Conservation (phyloP, 2,888 invertebrate genomes). For the Strigamia maritima region DNA sequence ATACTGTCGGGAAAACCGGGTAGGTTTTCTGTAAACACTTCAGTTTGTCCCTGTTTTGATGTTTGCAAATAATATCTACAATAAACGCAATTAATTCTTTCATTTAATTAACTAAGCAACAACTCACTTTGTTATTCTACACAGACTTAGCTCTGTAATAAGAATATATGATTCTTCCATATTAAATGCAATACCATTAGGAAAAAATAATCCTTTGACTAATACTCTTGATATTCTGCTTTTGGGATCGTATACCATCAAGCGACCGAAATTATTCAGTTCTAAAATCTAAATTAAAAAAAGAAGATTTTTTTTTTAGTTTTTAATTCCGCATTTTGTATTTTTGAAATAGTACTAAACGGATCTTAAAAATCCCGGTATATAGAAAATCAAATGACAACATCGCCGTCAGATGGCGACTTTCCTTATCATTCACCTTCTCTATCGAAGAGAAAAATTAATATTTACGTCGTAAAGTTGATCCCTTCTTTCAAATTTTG, state of each 20-base stretch:
- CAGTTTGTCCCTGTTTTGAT: constrained; percentile 45
- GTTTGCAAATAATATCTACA: constrained; percentile 46
- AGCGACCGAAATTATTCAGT: constrained; percentile 46
- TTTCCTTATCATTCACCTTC: constrained; percentile 11
- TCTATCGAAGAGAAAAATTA: neutral
- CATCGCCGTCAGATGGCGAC: neutral
- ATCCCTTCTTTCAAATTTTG: constrained; percentile 37
- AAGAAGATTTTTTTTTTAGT: neutral
- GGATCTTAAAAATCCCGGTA: neutral
- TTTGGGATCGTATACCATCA: constrained; percentile 45
- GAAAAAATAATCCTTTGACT: constrained; percentile 46
- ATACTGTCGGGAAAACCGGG: constrained; percentile 49
- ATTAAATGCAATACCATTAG: constrained; percentile 47
- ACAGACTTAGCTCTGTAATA: constrained; percentile 47
- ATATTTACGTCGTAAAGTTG: constrained; percentile 39
- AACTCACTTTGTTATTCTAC: constrained; percentile 46
- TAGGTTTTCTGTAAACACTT: constrained; percentile 47
- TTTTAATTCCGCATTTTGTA: neutral
- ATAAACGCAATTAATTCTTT: neutral
- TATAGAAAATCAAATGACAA: constrained; percentile 8
- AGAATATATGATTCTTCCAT: constrained; percentile 45
- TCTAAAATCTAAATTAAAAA: constrained; percentile 47
- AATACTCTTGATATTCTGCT: constrained; percentile 44
- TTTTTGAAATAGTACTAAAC: constrained; percentile 6
- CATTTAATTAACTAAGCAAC: neutral